Base-by-base conservation (phyloP, 2,888 invertebrate genomes). In the Agrilus mali region DNA sequence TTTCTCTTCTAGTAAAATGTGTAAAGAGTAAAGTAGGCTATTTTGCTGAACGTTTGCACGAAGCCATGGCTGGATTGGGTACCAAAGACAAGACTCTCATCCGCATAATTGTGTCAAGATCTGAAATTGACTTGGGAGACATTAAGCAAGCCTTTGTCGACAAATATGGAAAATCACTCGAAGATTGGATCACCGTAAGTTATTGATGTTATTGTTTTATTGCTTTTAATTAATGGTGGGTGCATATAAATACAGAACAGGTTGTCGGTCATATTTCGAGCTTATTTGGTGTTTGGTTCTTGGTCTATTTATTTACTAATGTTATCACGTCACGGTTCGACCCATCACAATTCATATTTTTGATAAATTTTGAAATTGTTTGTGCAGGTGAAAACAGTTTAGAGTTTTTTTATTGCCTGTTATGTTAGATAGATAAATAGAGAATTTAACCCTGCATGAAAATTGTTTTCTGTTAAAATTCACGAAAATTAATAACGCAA, bases 11-110 rank as follows among this genome's bases (percentile, higher is more conserved):
- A 88, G 88, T 86, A 8, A 86, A 86, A 69, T 87, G 87, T 66
- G 87, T 88, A 27, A 87, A 86, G 68, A 89, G 89, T 64, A 86
- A 88, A 67, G 86, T 89, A 39, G 86, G 83, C 38, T 94, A 86
- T 72, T 94, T 93, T 65, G 93, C 94, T 33, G 88, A 90, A 65
- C 81, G 90, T 54, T 74, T 95, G 35, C 82, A 93, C 66, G 81
- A 86, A 50, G 81, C 87, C 52, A 92, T 95, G 92, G 83, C 86
- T 65, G 94, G 95, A 37, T 58, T 89, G 57, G 89, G 83, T 36
- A 94, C 94, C 50, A 89, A 86, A 61, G 93, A 95, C 66, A 85
- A 86, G 64, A 88, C 90, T 47, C 73, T 95, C 55, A 92, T 94
- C 61, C 83, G 94, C 63, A 88, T 95, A 57, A 69, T 93, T 51